A percentile compares a stretch with the other conserved stretches of the same genome.
Conservation (phyloP, 2,888 invertebrate genomes). For the Scrobipalpa costella region DNA sequence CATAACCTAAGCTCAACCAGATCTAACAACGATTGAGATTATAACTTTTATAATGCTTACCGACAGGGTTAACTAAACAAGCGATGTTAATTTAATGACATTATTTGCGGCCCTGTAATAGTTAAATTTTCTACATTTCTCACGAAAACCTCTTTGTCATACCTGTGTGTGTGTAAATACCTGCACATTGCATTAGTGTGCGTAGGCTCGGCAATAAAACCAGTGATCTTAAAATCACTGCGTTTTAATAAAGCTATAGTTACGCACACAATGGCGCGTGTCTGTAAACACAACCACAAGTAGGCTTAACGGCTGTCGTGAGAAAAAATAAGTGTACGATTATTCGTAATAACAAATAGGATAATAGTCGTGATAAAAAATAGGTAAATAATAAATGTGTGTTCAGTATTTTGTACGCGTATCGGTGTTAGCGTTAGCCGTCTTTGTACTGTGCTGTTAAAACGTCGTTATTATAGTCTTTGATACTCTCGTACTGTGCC, state of each 20-base stretch:
- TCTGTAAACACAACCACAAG: too few relatives aligned
- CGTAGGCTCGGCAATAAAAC: too few relatives aligned
- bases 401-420: slow-evolving; percentile 33
- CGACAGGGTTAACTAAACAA: neutral
- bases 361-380: neutral
- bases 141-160: too few relatives aligned
- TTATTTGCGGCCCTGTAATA: neutral
- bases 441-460: slow-evolving; percentile 31
- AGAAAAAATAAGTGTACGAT: too few relatives aligned
- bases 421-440: slow-evolving; percentile 18
- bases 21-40: too few relatives aligned
- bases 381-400: slow-evolving; percentile 13
- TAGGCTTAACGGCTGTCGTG: too few relatives aligned
- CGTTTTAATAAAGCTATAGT: too few relatives aligned
- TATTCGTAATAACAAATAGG: neutral
- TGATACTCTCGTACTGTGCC: slow-evolving; percentile 32
- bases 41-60: neutral
- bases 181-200: too few relatives aligned
- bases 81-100: neutral
- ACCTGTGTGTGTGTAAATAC: too few relatives aligned
- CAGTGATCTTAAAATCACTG: too few relatives aligned
- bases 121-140: neutral
- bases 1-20: too few relatives aligned
- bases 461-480: slow-evolving; percentile 37
- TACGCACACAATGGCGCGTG: too few relatives aligned